Evolutionary conservation across 2,888 invertebrate species (phyloP).

Genomic region (Endomychus coccineus): DNA sequence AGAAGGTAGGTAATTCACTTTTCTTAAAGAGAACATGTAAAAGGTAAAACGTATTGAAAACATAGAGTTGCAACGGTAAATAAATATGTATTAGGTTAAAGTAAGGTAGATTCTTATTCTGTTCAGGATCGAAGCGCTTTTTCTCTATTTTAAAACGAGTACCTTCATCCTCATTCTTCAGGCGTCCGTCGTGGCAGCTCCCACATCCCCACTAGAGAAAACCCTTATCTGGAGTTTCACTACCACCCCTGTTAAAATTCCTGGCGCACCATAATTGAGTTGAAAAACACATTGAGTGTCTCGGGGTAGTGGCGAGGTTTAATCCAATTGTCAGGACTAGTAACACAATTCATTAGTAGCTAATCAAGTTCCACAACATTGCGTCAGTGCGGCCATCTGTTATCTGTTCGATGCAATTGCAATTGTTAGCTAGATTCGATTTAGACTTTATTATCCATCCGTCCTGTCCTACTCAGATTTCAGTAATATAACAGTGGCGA

Average conservation of each 20-base stretch:
- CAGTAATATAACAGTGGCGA: not conserved
- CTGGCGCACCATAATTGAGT: not conserved
- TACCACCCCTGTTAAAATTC: not conserved
- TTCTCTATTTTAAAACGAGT: too few species aligned
- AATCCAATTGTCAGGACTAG: slow-evolving; percentile 37
- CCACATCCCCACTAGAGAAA: too few species aligned
- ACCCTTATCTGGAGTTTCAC: not conserved
- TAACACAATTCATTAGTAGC: slow-evolving; percentile 40
- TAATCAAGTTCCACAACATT: slow-evolving; percentile 42
- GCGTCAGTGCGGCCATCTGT: slow-evolving; percentile 34
- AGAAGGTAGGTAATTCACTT: too few species aligned
- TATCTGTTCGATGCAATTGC: slow-evolving; percentile 34
- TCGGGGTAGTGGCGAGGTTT: slow-evolving; percentile 25
- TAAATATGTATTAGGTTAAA: too few species aligned
- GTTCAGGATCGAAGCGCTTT: too few species aligned
- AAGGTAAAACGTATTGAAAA: too few species aligned
- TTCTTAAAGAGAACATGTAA: too few species aligned
- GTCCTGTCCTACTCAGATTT: not conserved
- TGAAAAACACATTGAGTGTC: not conserved
- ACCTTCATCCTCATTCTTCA: too few species aligned
- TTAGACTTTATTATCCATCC: slow-evolving; percentile 27
- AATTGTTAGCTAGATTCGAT: slow-evolving; percentile 34
- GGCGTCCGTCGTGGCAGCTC: too few species aligned
- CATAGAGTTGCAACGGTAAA: too few species aligned
- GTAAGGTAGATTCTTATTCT: too few species aligned